Evolutionary conservation across 2,888 invertebrate species (phyloP).

Genomic region (Heterodera filipjevi): DNA sequence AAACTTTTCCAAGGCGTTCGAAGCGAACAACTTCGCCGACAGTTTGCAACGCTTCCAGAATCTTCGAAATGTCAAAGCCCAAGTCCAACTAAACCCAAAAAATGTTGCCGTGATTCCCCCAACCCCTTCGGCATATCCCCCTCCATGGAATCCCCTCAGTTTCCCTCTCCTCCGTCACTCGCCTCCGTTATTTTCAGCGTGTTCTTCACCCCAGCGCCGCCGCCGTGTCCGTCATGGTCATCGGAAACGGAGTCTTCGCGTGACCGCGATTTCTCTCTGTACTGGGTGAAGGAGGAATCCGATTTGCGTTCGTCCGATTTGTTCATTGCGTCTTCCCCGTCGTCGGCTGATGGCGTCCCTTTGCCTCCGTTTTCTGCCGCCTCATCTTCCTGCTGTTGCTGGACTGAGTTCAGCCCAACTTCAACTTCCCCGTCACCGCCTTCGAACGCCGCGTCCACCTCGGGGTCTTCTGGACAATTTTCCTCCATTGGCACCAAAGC

Average conservation of each 20-base stretch:
- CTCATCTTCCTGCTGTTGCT: not conserved
- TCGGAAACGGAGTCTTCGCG: not conserved
- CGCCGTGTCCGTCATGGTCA: not conserved
- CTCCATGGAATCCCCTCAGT: too few species aligned
- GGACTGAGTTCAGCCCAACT: too few species aligned
- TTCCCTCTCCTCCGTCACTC: not conserved
- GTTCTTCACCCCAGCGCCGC: not conserved
- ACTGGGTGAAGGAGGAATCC: not conserved
- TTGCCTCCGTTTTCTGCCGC: not conserved
- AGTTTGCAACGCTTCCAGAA: not conserved
- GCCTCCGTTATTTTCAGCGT: not conserved
- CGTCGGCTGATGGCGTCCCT: not conserved
- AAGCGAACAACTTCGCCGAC: not conserved
- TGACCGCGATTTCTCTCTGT: slow-evolving; percentile 6
- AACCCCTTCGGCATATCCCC: too few species aligned
- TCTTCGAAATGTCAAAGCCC: not conserved
- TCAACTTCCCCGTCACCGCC: not conserved
- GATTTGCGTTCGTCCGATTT: not conserved
- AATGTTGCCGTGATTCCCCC: too few species aligned
- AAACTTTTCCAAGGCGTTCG: not conserved
- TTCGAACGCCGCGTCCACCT: not conserved
- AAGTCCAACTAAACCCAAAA: not conserved
- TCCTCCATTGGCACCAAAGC: not conserved
- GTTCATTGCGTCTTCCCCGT: not conserved
- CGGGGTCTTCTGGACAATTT: not conserved